A percentile compares a stretch with the other conserved stretches of the same genome.
These are phyloP conservation scores for Lithodes maja DNA, from an alignment of 2,888 invertebrate species.

Conservation along the genomic window DNA sequence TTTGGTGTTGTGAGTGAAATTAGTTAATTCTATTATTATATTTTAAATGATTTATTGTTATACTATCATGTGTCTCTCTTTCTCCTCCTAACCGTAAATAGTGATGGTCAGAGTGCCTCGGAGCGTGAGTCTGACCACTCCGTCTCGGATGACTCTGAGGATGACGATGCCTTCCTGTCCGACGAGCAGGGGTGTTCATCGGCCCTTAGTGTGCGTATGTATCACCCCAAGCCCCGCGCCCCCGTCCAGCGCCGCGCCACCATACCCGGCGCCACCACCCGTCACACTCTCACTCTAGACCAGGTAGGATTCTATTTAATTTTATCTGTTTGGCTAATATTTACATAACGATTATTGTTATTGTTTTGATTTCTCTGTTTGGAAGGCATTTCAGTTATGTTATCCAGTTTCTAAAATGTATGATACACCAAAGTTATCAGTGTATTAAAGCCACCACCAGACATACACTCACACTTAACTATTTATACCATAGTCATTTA, in stretches of 20 bases:
- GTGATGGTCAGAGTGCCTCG: conserved; percentile 33
- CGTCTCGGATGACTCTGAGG: conserved; percentile 75
- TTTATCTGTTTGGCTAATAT: not conserved
- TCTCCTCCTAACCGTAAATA: too few relatives aligned
- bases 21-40: too few relatives aligned
- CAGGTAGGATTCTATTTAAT: conserved; percentile 75
- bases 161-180: conserved; percentile 75
- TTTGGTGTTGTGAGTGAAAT: too few relatives aligned
- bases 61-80: too few relatives aligned
- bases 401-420: not conserved
- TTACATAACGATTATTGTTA: not conserved
- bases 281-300: conserved; percentile 81
- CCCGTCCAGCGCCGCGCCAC: conserved; percentile 89
- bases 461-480: too few relatives aligned
- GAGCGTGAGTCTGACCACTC: conserved; percentile 29
- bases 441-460: too few relatives aligned
- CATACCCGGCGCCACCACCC: conserved; percentile 88
- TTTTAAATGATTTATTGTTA: too few relatives aligned
- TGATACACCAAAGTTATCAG: not conserved
- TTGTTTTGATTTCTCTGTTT: not conserved
- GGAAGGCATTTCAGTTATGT: not conserved
- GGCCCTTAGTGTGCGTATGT: conserved; percentile 78
- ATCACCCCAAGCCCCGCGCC: conserved; percentile 84
- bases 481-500: too few relatives aligned
- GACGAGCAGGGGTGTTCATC: conserved; percentile 73